A percentile compares a stretch with the other conserved stretches of the same genome.
Conservation (phyloP, 2,888 invertebrate species). For the Danaus chrysippus region DNA sequence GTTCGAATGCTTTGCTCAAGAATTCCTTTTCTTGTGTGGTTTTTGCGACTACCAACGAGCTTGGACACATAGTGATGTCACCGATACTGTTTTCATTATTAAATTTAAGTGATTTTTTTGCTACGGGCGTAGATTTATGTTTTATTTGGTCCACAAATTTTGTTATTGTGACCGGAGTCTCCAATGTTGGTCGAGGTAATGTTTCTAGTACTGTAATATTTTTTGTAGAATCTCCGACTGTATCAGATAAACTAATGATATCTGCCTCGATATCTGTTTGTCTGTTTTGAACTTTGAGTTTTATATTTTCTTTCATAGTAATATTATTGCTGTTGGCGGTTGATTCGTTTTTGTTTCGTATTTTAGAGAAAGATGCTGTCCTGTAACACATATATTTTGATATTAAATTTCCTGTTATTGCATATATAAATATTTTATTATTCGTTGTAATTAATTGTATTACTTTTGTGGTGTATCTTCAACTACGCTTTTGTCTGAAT, state of each 20-base stretch:
- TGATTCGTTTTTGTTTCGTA: slow-evolving; percentile 40
- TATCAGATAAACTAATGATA: slow-evolving; percentile 50
- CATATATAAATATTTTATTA: no score
- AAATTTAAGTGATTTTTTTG: slow-evolving; percentile 64
- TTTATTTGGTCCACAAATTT: slow-evolving; percentile 62
- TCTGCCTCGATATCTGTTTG: slow-evolving; percentile 33
- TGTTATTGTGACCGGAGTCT: slow-evolving; percentile 60
- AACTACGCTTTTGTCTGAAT: slow-evolving; percentile 62
- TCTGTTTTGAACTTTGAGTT: slow-evolving; percentile 8
- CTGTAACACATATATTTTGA: slow-evolving; percentile 40
- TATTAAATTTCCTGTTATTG: slow-evolving; percentile 22
- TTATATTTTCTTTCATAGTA: slow-evolving; percentile 21
- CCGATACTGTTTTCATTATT: slow-evolving; percentile 40
- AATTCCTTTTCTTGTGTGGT: slow-evolving; percentile 67
- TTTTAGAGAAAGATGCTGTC: slow-evolving; percentile 45
- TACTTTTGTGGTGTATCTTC: slow-evolving; percentile 76
- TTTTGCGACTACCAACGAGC: slow-evolving; percentile 44
- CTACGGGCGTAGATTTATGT: slow-evolving; percentile 66
- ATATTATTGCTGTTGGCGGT: slow-evolving; percentile 29
- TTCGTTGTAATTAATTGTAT: no score
- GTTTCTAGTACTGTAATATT: slow-evolving; percentile 44
- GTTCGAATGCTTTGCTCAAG: slow-evolving; percentile 61
- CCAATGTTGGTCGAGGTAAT: slow-evolving; percentile 37
- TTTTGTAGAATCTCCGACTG: slow-evolving; percentile 40
- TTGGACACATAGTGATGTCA: slow-evolving; percentile 56